A percentile compares a stretch with the other conserved stretches of the same genome.
Evolutionary conservation across 2,888 invertebrate genomes (phyloP).

Genomic region (Myopa testacea): DNA sequence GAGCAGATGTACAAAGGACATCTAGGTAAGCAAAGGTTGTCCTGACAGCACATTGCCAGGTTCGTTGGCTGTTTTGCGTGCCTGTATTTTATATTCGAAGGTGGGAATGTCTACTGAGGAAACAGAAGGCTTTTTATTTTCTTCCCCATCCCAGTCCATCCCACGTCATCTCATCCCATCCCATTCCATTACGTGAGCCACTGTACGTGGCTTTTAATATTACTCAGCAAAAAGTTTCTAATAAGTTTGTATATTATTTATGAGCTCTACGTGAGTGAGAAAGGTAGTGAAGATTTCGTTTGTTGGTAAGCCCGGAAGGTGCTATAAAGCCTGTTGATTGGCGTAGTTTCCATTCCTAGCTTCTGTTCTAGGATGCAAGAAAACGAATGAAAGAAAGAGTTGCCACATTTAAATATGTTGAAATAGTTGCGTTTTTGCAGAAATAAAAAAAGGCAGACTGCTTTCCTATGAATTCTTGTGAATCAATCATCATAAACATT

Average conservation of each 20-base stretch:
- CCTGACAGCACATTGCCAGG: constrained; percentile 9
- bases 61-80: not conserved
- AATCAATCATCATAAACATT: too few species aligned
- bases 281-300: too few species aligned
- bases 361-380: too few species aligned
- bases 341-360: not conserved
- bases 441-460: too few species aligned
- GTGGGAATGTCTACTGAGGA: not conserved
- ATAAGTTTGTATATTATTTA: constrained; percentile 10
- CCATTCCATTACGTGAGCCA: too few species aligned
- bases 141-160: too few species aligned
- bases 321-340: not conserved
- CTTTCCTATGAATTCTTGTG: too few species aligned
- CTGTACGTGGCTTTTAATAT: not conserved
- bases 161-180: not conserved
- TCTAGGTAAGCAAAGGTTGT: not conserved
- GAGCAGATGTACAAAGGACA: not conserved
- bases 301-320: too few species aligned
- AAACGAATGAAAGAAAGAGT: too few species aligned
- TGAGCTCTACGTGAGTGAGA: not conserved
- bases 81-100: not conserved
- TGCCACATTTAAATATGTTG: too few species aligned
- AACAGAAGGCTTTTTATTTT: not conserved
- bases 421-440: too few species aligned
- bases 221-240: too few species aligned